Evolutionary conservation across 1,140 invertebrate genomes (phyloP).

Genomic region (Homalodisca vitripennis): DNA sequence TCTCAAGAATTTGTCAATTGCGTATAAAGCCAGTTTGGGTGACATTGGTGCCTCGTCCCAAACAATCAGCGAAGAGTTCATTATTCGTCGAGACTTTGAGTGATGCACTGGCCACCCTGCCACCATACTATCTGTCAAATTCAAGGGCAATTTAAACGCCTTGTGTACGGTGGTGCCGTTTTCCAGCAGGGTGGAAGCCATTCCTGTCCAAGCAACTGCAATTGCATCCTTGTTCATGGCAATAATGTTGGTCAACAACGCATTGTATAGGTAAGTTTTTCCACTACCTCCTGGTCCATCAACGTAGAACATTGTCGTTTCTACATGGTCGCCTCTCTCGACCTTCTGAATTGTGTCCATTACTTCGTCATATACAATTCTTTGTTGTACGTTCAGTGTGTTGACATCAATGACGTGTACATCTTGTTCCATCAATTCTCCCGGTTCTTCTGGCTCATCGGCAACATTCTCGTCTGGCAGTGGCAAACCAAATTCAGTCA

Average conservation of each 20-base stretch:
- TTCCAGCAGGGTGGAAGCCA: conserved; percentile 42
- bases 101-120: neutral
- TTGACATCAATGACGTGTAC: too few species aligned
- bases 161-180: conserved; percentile 42
- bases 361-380: neutral
- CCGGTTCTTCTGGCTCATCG: too few species aligned
- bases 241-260: conserved; percentile 33
- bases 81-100: neutral
- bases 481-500: too few species aligned
- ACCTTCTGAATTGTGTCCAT: neutral
- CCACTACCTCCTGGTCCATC: neutral
- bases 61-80: neutral
- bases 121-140: neutral
- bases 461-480: too few species aligned
- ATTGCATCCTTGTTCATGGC: conserved; percentile 18
- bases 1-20: neutral
- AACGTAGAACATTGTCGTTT: neutral
- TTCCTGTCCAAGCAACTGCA: conserved; percentile 43
- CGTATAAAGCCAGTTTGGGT: neutral
- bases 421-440: too few species aligned
- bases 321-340: neutral
- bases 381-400: too few species aligned
- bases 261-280: conserved; percentile 25
- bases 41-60: neutral
- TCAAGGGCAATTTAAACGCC: conserved; percentile 34